These are phyloP conservation scores for Bombycilla garrulus DNA, from an alignment of 2,113 vertebrate species.

Conservation along the genomic window DNA sequence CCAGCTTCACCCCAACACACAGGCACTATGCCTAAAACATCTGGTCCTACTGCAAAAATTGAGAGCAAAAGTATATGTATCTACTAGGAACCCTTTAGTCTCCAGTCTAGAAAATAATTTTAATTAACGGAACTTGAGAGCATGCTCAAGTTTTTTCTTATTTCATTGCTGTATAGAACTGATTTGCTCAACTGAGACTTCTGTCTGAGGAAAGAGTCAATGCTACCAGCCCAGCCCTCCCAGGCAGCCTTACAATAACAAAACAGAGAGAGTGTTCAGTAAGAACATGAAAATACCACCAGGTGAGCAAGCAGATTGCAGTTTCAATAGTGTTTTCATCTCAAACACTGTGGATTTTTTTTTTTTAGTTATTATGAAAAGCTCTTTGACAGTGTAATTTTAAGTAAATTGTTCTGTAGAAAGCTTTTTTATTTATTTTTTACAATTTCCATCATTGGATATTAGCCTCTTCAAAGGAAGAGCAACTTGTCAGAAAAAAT, in stretches of 20 bases:
- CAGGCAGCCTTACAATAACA: conserved; percentile 4
- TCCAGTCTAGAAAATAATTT: not conserved
- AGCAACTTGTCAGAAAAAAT: conserved; percentile 34
- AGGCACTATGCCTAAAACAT: not conserved
- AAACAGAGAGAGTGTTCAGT: not conserved
- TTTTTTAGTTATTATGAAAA: conserved; percentile 36
- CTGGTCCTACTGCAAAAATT: not conserved
- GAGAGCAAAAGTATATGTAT: not conserved
- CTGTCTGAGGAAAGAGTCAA: not conserved
- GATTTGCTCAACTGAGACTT: not conserved
- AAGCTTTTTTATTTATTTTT: conserved; percentile 44
- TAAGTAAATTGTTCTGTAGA: conserved; percentile 5
- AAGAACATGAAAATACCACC: conserved; percentile 28
- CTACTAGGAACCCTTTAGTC: not conserved
- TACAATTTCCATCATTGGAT: not conserved
- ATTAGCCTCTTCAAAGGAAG: conserved; percentile 43
- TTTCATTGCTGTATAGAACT: not conserved
- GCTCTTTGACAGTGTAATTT: conserved; percentile 14
- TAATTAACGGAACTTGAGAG: not conserved
- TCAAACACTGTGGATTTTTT: not conserved
- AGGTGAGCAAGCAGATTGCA: conserved; percentile 45
- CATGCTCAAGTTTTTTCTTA: not conserved
- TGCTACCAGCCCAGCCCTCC: not conserved
- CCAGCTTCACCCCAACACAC: not conserved
- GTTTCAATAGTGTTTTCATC: conserved; percentile 38